phyloP scores from a whole-genome alignment of 1,140 invertebrate genomes.

The Pseudobourletiella spinata region DNA sequence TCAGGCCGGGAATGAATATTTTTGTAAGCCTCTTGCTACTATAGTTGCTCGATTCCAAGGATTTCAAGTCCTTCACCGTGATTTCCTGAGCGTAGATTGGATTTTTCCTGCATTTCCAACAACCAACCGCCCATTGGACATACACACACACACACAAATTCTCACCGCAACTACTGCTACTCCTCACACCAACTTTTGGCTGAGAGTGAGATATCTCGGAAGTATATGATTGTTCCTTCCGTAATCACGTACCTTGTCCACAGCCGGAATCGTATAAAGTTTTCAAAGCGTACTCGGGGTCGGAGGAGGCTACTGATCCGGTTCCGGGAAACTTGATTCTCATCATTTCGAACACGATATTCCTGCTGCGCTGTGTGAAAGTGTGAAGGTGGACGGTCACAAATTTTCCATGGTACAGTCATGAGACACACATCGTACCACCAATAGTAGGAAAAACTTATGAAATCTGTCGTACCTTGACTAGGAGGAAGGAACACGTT shows the following conservation, averaged over 20 bases:
- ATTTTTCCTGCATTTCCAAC: conserved; percentile 19
- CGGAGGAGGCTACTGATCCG: conserved; percentile 1
- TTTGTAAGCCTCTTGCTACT: conserved; percentile 10
- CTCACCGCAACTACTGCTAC: too few relatives aligned
- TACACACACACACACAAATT: too few relatives aligned
- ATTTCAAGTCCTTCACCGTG: conserved; percentile 3
- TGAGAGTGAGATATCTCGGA: too few relatives aligned
- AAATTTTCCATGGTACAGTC: too few relatives aligned
- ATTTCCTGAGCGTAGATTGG: conserved; percentile 21
- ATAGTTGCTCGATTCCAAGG: conserved; percentile 9
- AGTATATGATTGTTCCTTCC: background rate
- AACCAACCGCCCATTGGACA: too few relatives aligned
- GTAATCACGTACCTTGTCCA: conserved; percentile 19
- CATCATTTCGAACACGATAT: conserved; percentile 16
- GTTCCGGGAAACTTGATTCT: conserved; percentile 11
- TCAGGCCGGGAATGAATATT: conserved; percentile 13
- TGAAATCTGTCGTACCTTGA: too few relatives aligned
- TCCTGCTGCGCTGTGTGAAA: background rate
- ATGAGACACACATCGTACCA: too few relatives aligned
- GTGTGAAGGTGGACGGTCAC: too few relatives aligned
- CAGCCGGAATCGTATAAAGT: conserved; percentile 13
- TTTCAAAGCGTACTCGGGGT: conserved; percentile 3
- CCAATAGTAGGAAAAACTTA: too few relatives aligned
- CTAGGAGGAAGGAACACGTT: too few relatives aligned
- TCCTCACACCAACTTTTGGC: too few relatives aligned